These are phyloP conservation scores for Archocentrus centrarchus DNA, from an alignment of 2,113 vertebrate species.

Conservation along the genomic window DNA sequence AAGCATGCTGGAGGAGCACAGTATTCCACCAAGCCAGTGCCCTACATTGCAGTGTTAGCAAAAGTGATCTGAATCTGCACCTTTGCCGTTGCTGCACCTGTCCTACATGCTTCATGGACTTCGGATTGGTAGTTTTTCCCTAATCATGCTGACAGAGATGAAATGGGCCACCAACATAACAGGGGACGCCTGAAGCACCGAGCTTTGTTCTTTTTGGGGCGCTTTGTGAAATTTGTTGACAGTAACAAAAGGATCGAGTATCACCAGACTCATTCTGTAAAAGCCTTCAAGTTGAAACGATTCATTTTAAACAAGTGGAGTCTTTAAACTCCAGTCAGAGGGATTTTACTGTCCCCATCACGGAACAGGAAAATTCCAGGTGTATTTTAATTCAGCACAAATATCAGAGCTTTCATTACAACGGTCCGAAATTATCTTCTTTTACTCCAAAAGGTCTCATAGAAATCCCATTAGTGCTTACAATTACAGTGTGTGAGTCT, in stretches of 20 bases:
- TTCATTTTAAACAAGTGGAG: background rate
- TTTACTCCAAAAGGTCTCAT: background rate
- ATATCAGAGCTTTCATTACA: constrained; percentile 10
- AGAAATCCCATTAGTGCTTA: background rate
- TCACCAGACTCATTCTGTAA: background rate
- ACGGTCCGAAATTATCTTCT: background rate
- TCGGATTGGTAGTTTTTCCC: no score
- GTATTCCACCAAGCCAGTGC: no score
- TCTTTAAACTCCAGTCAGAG: background rate
- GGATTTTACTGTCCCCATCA: background rate
- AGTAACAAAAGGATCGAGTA: background rate
- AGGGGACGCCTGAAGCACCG: no score
- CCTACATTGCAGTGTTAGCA: no score
- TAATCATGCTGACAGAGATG: no score
- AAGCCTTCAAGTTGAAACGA: background rate
- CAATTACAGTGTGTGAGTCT: background rate
- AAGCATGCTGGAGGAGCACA: no score
- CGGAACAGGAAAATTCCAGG: constrained; percentile 9
- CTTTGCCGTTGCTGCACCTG: no score
- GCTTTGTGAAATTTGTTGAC: background rate
- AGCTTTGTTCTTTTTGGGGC: no score
- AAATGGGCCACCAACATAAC: no score
- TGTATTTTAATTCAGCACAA: constrained; percentile 20
- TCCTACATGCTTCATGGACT: no score
- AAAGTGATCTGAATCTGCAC: no score